Evolutionary conservation across 2,113 vertebrate species (phyloP).

Genomic region (Heteronetta atricapilla): DNA sequence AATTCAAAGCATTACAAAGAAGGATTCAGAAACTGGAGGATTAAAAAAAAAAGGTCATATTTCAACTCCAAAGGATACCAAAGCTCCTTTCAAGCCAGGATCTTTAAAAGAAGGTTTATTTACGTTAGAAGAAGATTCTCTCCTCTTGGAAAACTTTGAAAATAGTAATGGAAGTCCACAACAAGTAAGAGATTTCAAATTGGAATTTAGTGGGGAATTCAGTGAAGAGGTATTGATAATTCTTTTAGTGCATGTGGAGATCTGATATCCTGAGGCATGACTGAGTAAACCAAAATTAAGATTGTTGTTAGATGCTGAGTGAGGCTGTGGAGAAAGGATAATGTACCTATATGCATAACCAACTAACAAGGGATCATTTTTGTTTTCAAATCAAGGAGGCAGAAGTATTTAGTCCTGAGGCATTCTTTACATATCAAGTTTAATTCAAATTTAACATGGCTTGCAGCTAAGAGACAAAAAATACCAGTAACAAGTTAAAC

Average conservation of each 20-base stretch:
- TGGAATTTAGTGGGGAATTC: not conserved
- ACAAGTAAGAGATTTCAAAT: constrained; percentile 55
- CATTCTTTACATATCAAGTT: not conserved
- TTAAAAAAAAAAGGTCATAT: constrained; percentile 33
- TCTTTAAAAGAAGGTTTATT: not conserved
- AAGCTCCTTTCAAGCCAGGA: constrained; percentile 6
- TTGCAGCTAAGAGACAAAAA: not conserved
- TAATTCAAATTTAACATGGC: not conserved
- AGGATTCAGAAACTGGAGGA: constrained; percentile 47
- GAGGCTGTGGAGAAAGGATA: not conserved
- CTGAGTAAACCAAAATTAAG: not conserved
- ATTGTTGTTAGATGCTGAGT: not conserved
- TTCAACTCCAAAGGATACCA: constrained; percentile 50
- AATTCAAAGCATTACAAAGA: constrained; percentile 37
- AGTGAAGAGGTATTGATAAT: not conserved
- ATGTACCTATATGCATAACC: not conserved
- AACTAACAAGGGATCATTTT: not conserved
- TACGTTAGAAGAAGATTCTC: constrained; percentile 29
- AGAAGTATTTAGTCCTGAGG: not conserved
- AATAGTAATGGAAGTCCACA: constrained; percentile 20
- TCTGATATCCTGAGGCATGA: not conserved
- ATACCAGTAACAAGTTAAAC: not conserved
- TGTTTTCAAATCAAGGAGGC: not conserved
- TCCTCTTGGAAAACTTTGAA: not conserved
- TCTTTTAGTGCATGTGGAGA: not conserved